Evolutionary conservation across 1,140 invertebrate species (phyloP).

Genomic region (Ylistrum balloti): DNA sequence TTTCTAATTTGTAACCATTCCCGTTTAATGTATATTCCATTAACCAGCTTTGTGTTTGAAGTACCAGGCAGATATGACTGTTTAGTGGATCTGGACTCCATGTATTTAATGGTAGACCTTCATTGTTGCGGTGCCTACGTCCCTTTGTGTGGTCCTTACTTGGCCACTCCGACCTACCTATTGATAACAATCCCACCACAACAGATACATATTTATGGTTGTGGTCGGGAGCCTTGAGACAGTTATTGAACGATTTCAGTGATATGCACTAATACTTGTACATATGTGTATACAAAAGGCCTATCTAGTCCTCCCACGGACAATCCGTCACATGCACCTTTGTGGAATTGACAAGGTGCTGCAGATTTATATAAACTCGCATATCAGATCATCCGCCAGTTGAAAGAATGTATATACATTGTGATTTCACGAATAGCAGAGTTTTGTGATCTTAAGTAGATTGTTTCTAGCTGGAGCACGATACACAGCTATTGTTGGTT

Average conservation of each 20-base stretch:
- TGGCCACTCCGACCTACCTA: neutral
- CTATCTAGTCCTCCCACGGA: neutral
- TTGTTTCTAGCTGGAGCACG: neutral
- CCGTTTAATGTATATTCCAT: neutral
- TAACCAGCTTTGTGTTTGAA: neutral
- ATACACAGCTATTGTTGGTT: neutral
- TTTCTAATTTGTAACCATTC: neutral
- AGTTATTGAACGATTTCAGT: neutral
- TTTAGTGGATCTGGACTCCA: neutral
- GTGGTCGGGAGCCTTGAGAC: slow-evolving; percentile 28
- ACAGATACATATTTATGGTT: slow-evolving; percentile 20
- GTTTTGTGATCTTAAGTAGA: slow-evolving; percentile 39
- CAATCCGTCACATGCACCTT: slow-evolving; percentile 24
- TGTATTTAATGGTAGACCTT: neutral
- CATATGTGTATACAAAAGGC: slow-evolving; percentile 11
- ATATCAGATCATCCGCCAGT: slow-evolving; percentile 5
- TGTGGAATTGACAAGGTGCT: slow-evolving; percentile 1
- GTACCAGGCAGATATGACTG: neutral
- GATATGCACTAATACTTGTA: slow-evolving; percentile 28
- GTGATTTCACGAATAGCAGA: neutral
- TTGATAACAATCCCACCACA: neutral
- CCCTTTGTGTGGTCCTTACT: neutral
- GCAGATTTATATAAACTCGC: slow-evolving; percentile 34
- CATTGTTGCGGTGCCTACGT: neutral
- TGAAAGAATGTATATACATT: neutral